These are phyloP conservation scores for Plectropomus leopardus DNA, from an alignment of 2,113 vertebrate species.

Conservation along the genomic window DNA sequence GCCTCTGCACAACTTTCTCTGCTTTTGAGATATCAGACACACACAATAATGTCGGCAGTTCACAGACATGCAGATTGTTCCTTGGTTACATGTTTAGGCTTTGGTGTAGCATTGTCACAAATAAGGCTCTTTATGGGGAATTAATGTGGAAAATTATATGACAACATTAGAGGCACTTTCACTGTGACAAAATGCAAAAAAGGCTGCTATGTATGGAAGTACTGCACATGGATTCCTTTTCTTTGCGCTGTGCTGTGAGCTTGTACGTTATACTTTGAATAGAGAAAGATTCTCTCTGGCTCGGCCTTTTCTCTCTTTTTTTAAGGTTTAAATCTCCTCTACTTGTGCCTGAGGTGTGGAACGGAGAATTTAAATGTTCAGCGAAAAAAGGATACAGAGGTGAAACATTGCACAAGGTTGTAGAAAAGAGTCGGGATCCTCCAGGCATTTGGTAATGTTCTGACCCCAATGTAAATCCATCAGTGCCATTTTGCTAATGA, in stretches of 20 bases:
- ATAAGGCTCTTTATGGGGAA: background rate
- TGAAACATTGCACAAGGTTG: constrained; percentile 69
- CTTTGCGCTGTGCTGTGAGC: background rate
- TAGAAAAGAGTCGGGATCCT: constrained; percentile 63
- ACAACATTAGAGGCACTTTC: constrained; percentile 8
- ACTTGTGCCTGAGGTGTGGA: constrained; percentile 52
- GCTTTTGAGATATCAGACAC: constrained; percentile 3
- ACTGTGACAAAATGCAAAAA: constrained; percentile 15
- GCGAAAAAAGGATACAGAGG: constrained; percentile 44
- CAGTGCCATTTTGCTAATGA: constrained; percentile 79
- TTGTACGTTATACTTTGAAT: constrained; percentile 3
- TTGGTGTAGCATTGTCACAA: background rate
- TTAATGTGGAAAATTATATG: constrained; percentile 3
- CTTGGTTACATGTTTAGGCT: constrained; percentile 15
- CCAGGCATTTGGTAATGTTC: constrained; percentile 65
- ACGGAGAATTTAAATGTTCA: constrained; percentile 66
- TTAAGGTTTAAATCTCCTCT: constrained; percentile 48
- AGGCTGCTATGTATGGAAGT: background rate
- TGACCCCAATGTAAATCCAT: constrained; percentile 78
- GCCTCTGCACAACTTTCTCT: background rate
- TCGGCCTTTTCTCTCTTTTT: constrained; percentile 6
- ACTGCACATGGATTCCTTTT: background rate
- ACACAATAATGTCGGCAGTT: background rate
- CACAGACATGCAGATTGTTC: constrained; percentile 1
- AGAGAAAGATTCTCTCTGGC: constrained; percentile 10